Base-by-base conservation (phyloP, 1,140 invertebrate species). In the Pseudomyrmex concolor region DNA sequence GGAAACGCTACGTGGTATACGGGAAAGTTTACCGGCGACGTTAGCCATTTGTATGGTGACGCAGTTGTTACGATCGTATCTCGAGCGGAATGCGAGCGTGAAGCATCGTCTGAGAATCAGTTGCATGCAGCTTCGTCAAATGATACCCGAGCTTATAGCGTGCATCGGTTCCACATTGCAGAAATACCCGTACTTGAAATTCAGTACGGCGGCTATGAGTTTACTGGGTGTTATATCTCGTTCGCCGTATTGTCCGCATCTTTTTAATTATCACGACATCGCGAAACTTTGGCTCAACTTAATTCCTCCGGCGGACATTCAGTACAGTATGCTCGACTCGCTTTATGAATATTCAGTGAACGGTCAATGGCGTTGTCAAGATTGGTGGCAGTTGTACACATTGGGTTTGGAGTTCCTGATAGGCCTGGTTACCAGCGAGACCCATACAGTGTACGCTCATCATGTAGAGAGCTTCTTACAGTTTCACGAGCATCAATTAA, bases 301-400 rank as follows among this genome's bases (percentile, higher is more conserved):
- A 5, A 90, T 93, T 45, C 94, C 94, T n/a, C 94, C 94, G 0
- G 59, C 73, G 0, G 91, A 91, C 54, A 91, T 94, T n/a, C 91
- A 91, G 1, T 91, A 92, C 55, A 94, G 93, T 22, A 91, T 94
- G 86, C 72, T 94, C 9, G 86, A 91, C 43, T 92, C 88, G 10
- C 77, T 94, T 7, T 94, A 94, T 45, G 91, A 93, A 70, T 92
- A 94, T 62, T 89, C 89, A 67, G 22, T 70, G 34, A 90, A 87
- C 59, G 89, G 84, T 17, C 87, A 89, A 7, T 94, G 94, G 94
- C 90, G 91, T 10, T 94, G 93, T 77, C 92, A 94, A 62, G 93
- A 94, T 57, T 94, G 94, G 94, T 94, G 93, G 93, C 90, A 92
- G 0, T 66, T 94, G 17, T 94, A 94, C 17, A 93, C 93, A 2